Conservation (phyloP, 2,888 invertebrate species). For the Melinopterus prodromus region DNA sequence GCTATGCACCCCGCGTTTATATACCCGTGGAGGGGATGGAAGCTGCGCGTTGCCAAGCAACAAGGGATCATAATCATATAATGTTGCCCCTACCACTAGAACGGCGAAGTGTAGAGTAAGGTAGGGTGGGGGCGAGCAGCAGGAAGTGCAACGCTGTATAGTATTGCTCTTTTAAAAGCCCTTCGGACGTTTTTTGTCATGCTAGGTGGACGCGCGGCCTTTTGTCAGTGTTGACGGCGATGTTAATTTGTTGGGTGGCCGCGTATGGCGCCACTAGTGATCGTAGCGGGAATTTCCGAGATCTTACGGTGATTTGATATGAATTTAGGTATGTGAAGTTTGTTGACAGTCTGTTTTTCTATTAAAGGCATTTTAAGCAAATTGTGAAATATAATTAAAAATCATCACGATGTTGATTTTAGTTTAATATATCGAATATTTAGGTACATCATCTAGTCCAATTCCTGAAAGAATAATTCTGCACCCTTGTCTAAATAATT, state of each 20-base stretch:
- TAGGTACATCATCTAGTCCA: too few relatives aligned
- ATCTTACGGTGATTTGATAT: too few relatives aligned
- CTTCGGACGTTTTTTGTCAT: slow-evolving; percentile 26
- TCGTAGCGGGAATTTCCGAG: too few relatives aligned
- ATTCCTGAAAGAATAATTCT: too few relatives aligned
- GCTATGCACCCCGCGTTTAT: slow-evolving; percentile 54
- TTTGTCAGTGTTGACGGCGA: slow-evolving; percentile 4
- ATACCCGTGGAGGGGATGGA: slow-evolving; percentile 58
- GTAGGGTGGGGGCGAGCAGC: slow-evolving; percentile 37
- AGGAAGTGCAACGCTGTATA: slow-evolving; percentile 40
- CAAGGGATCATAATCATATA: slow-evolving; percentile 61
- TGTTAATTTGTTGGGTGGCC: slow-evolving; percentile 17
- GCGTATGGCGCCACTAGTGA: neutral
- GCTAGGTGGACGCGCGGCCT: slow-evolving; percentile 11
- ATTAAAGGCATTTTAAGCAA: too few relatives aligned
- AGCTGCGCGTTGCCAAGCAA: slow-evolving; percentile 59
- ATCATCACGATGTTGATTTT: too few relatives aligned
- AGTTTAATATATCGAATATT: too few relatives aligned
- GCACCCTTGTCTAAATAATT: too few relatives aligned
- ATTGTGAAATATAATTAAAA: too few relatives aligned
- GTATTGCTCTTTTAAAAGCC: slow-evolving; percentile 39
- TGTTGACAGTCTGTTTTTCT: too few relatives aligned
- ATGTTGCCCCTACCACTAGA: slow-evolving; percentile 50
- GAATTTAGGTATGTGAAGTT: too few relatives aligned
- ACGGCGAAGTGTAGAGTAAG: slow-evolving; percentile 7